phyloP scores from a whole-genome alignment of 2,113 vertebrate species.

The Laticauda laticaudata region DNA sequence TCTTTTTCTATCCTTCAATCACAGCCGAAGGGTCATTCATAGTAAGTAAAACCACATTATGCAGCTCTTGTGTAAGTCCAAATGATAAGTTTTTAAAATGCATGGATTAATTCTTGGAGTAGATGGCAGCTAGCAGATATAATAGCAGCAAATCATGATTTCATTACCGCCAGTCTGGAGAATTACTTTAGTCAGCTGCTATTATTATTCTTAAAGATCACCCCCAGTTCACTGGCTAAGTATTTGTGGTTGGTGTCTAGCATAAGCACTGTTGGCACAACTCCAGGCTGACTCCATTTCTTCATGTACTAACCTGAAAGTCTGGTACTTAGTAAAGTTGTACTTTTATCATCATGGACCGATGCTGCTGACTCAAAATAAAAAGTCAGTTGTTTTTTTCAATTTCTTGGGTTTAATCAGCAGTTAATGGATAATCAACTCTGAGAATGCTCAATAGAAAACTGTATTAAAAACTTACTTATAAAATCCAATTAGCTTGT shows the following conservation, averaged over 20 bases:
- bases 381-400: constrained; percentile 37
- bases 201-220: constrained; percentile 2
- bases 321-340: constrained; percentile 19
- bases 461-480: constrained; percentile 38
- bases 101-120: constrained; percentile 22
- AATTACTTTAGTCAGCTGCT: not conserved
- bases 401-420: constrained; percentile 31
- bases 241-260: constrained; percentile 13
- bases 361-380: constrained; percentile 35
- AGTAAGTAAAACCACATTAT: constrained; percentile 18
- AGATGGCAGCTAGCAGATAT: constrained; percentile 22
- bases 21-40: constrained; percentile 4
- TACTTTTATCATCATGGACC: constrained; percentile 29
- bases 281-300: constrained; percentile 22
- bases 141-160: constrained; percentile 6
- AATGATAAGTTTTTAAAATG: constrained; percentile 17
- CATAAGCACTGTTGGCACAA: not conserved
- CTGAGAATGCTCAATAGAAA: constrained; percentile 25
- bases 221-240: not conserved
- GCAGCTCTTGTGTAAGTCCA: not conserved
- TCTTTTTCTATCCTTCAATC: not conserved
- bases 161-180: constrained; percentile 19
- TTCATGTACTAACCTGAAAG: constrained; percentile 6
- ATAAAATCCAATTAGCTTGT: constrained; percentile 28
- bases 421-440: constrained; percentile 36